Evolutionary conservation across 2,113 vertebrate genomes (phyloP), one percentile per base, ranked within the genome.

Genomic region (Hippocampus zosterae): DNA sequence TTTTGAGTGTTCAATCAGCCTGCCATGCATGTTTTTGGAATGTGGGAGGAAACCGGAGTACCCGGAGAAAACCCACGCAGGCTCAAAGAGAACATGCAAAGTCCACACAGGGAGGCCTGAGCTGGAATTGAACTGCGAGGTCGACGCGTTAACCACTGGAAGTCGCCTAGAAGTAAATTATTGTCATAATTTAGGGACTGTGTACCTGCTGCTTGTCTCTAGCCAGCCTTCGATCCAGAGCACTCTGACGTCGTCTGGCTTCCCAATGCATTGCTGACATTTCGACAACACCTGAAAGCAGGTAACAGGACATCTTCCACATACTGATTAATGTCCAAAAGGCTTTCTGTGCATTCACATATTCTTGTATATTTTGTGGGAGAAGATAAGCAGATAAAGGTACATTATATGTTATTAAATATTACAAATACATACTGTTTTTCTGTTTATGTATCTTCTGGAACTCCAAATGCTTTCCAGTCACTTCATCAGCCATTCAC

Each of bases 221-320:
- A 15, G 77, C 77, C 75, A 53, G 50, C 70, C 86, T 84, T 52
- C 83, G 83, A n/a, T 92, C 90, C 76, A 87, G 29, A 60, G 67
- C 57, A 9, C 61, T 69, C 79, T 91, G 92, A 57, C 82, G 79
- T 23, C 90, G 78, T 5, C 91, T 78, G n/a, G 90, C 92, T 75
- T 93, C 91, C 91, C 91, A 92, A 68, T 92, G 90, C 81, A 87
- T 84, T 0, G 89, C 89, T 5, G 91, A 87, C 91, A 92, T 93
- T 42, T 59, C 74, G 44, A 19, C 29, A 62, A 33, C 21, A 42
- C 61, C 61, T 64, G 11, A 5, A 41, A 61, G 29, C 25, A 23
- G 21, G 40, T 62, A 5, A 41, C 11, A 64, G 12, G 16, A 61
- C 18, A 37, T 61, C 2, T 40, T n/a, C 12, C 18, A 2, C 37